Evolutionary conservation across 1,140 invertebrate genomes (phyloP), one percentile per base, ranked within the genome.

Genomic region (Littorina saxatilis): DNA sequence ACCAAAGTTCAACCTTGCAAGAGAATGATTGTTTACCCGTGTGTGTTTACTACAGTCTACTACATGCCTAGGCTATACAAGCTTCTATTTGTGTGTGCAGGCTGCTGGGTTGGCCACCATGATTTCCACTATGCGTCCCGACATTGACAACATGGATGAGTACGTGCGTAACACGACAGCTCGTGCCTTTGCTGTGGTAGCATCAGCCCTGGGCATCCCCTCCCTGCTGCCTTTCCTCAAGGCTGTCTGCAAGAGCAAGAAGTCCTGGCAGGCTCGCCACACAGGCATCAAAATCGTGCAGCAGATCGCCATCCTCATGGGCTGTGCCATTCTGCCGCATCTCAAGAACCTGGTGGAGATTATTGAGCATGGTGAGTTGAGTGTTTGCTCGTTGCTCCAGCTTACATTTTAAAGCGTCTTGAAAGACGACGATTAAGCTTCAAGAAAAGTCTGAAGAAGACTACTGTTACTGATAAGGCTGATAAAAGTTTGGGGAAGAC

Each of bases 131-230:
- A 99, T 99, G 99, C 94, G 99, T 93, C 99, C 99, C 5, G 99
- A 99, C 94, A 99, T 99, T 90, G 99, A 99, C 92, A 99, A 99
- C 91, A 99, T 99, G 88, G 99, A 99, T 93, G 99, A 99, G 93
- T 99, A 99, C 87, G 99, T 99, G 0, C 94, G 99, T 91, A 99
- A 99, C 92, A 99, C 99, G 0, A 99, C 99, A 15, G 99, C 99
- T 1, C 94, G 99, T 88, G 99, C 99, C 0, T 99, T 99, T 93
- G 99, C 99, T 58, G 99, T 99, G 0, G 99, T 99, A 1, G 99
- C 99, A 0, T 99, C 98, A 15, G 99, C 99, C 79, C 93, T 99
- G 37, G 98, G 99, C 52, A 99, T 99, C 87, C 99, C 99, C 20
- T 99, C 98, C 0, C 93, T 99, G 0, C 92, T 99, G 81, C 99